Percentiles rank a stretch among this genome's conserved stretches.
Evolutionary conservation across 1,140 invertebrate species (phyloP).

Genomic region (Tetramorium simillimum): DNA sequence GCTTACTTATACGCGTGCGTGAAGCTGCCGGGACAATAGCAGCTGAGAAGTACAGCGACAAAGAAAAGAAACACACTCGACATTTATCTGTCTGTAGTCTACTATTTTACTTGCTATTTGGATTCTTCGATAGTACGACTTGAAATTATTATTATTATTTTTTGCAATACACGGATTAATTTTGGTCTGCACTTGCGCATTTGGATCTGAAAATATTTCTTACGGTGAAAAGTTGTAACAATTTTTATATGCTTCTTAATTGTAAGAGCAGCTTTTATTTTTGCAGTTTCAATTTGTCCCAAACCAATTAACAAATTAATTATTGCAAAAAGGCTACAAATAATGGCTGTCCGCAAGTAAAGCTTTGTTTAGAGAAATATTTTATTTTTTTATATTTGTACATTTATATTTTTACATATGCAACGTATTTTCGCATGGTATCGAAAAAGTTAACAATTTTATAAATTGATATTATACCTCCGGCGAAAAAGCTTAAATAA

Average conservation of each 20-base stretch:
- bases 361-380: not conserved
- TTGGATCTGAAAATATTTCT: not conserved
- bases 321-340: not conserved
- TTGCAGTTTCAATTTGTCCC: not conserved
- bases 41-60: not conserved
- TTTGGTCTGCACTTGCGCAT: not conserved
- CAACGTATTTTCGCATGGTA: not conserved
- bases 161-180: not conserved
- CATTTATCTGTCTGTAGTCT: not conserved
- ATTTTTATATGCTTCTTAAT: not conserved
- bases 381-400: not conserved
- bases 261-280: not conserved
- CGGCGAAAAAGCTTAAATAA: not conserved
- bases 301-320: not conserved
- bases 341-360: not conserved
- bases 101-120: not conserved
- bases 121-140: not conserved
- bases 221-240: not conserved
- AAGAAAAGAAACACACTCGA: not conserved
- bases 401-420: not conserved
- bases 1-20: constrained; percentile 42
- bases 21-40: constrained; percentile 2
- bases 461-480: not conserved
- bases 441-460: not conserved
- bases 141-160: not conserved